Base-by-base conservation (phyloP, 2,113 vertebrate genomes). In the Sylvia atricapilla region DNA sequence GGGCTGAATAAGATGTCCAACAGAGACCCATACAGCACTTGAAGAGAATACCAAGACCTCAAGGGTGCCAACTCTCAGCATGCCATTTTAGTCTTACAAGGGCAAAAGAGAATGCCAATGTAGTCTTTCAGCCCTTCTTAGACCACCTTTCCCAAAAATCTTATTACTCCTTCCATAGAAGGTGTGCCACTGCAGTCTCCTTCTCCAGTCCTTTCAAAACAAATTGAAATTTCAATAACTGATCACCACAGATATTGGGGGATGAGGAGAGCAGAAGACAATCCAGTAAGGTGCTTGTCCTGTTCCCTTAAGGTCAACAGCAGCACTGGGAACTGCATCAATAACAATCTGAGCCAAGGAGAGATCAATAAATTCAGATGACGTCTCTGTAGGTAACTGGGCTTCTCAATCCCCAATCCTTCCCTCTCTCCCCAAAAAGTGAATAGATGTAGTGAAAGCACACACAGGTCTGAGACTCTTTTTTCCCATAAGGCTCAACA, bases 381-480 rank as follows among this genome's bases (percentile, higher is more conserved):
- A 53, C 0, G 0, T 46, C 14, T 50, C 62, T 64, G 23, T 22
- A 72, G 27, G 9, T 66, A 90, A 37, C 37, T 39, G 39, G 37
- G 41, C 16, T 67, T 78, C 66, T 83, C 31, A 63, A 12, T 10
- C 10, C 20, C 43, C 0, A 0, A 15, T 41, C 19, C 4, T 16
- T 35, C 6, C 17, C 43, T 24, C 7, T 5, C 33, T 3, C 4
- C 2, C 0, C 43, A 28, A 24, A 30, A 78, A 60, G 64, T 56
- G 3, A 91, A 64, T 2, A 44, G 10, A 27, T 18, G 6, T 6
- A 52, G n/a, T 19, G 8, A 87, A 94, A 72, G 23, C 15, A 90
- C 13, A 56, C 22, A 68, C 11, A 69, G 7, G 21, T 28, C 25
- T 46, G 16, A 78, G 33, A 74, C 6, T 3, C 11, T 6, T 33